Base-by-base conservation (phyloP, 1,140 invertebrate genomes). In the Drosophila hydei region DNA sequence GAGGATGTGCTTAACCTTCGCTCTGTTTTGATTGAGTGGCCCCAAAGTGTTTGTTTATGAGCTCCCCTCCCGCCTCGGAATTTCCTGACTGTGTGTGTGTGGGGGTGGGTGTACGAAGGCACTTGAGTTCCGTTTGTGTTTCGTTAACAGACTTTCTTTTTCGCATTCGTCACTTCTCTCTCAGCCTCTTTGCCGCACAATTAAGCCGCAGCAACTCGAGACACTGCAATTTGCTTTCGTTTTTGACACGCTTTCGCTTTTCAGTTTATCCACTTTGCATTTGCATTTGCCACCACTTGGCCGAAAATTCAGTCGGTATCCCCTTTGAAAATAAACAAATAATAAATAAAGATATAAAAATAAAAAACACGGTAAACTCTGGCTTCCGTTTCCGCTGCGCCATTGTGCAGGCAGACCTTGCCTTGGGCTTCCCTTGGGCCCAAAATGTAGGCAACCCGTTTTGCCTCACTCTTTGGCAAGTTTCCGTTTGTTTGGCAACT, bases 311-410 rank as follows among this genome's bases (percentile, higher is more conserved):
- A 33, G 9, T 33, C 30, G 3, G 30, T 12, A 4, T 27, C 21
- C 48, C 43, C 12, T 23, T 16, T 12, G 40, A 71, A 65, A 63
- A 71, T 45, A 75, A 63, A 75, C 18, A 54, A 54, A 58, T 65
- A 63, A 62, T 58, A 54, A 72, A 77, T 63, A 74, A 72, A 21
- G 9, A 38, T 48, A 50, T 14, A 23, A 33, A 42, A 51, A 12
- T 25, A 50, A 25, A 52, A 43, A 47, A 54, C 47, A 85, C 69
- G 78, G 75, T 83, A 78, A 79, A 83, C 78, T 88, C 75, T 73
- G 70, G 75, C 89, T 90, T 90, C 89, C 89, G 89, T 90, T 90
- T 90, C 89, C 89, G 89, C 89, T 88, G 88, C 80, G 89, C 88
- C 83, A 90, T 81, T 80, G 85, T 80, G 83, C 84, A 83, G 74